Evolutionary conservation across 2,888 invertebrate species (phyloP).

Genomic region (Hirtodrosophila cameraria): DNA sequence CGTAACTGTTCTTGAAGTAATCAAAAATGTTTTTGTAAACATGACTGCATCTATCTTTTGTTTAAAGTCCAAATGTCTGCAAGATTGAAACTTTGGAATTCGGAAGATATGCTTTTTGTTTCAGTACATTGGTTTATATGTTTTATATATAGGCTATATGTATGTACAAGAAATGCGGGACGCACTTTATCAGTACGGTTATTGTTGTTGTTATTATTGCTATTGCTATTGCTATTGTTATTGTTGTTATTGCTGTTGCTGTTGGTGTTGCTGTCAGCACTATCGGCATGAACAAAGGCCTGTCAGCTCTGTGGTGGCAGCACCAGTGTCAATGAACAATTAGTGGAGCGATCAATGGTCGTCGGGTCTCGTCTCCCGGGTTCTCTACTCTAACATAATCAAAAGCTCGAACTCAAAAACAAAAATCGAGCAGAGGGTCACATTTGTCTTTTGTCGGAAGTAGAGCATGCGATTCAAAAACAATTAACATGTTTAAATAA

Average conservation of each 20-base stretch:
- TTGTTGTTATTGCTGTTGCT: slow-evolving; percentile 8
- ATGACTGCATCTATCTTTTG: neutral
- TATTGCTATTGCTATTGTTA: slow-evolving; percentile 11
- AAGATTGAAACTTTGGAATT: slow-evolving; percentile 1
- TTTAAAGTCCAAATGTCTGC: slow-evolving; percentile 5
- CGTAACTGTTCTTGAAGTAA: no score
- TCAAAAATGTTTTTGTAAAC: neutral
- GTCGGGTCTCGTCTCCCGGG: slow-evolving; percentile 16
- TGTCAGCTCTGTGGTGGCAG: slow-evolving; percentile 35
- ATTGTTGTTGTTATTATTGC: slow-evolving; percentile 13
- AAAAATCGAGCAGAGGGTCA: neutral
- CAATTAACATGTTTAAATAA: slow-evolving; percentile 73
- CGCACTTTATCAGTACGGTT: slow-evolving; percentile 47
- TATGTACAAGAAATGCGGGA: slow-evolving; percentile 28
- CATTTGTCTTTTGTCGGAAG: slow-evolving; percentile 56
- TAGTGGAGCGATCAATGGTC: slow-evolving; percentile 76
- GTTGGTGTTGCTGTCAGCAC: slow-evolving; percentile 31
- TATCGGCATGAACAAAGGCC: slow-evolving; percentile 74
- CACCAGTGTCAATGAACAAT: slow-evolving; percentile 70
- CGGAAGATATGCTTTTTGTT: slow-evolving; percentile 11
- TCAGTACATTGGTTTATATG: slow-evolving; percentile 7
- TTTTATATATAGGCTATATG: slow-evolving; percentile 4
- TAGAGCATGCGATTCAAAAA: slow-evolving; percentile 71
- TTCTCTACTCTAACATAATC: neutral
- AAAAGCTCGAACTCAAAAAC: slow-evolving; percentile 12